A percentile compares a stretch with the other conserved stretches of the same genome.
phyloP scores from a whole-genome alignment of 2,888 invertebrate genomes.

The Cyrtodaria siliqua region DNA sequence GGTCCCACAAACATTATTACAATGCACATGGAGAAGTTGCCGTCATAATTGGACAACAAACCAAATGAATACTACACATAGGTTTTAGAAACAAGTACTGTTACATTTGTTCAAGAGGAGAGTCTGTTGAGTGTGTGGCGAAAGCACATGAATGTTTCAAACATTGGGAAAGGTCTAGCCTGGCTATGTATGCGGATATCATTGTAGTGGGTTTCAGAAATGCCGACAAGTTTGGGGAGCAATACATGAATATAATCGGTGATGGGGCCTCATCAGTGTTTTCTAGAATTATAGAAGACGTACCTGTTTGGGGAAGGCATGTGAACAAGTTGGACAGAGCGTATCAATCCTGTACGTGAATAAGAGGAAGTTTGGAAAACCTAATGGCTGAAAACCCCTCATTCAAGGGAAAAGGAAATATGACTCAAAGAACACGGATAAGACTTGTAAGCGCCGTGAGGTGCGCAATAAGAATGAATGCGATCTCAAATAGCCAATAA shows the following conservation, averaged over 20 bases:
- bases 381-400: no score
- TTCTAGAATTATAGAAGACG: conserved; percentile 21
- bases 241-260: conserved; percentile 22
- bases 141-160: conserved; percentile 38
- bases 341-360: conserved; percentile 43
- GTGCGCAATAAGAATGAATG: conserved; percentile 37
- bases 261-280: conserved; percentile 33
- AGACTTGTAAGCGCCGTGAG: neutral
- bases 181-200: conserved; percentile 50
- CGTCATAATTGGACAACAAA: conserved; percentile 39
- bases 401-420: no score
- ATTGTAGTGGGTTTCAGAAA: conserved; percentile 51
- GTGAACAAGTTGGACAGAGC: conserved; percentile 43
- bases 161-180: conserved; percentile 49
- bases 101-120: no score
- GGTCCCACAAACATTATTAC: conserved; percentile 38
- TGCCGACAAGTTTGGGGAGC: conserved; percentile 39
- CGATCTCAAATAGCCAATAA: conserved; percentile 27
- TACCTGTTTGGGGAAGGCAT: conserved; percentile 28
- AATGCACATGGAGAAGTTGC: conserved; percentile 38
- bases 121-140: neutral
- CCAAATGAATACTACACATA: conserved; percentile 34
- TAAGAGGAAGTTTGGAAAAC: conserved; percentile 32
- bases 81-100: no score
- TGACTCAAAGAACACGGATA: conserved; percentile 25